Conservation (phyloP, 2,888 invertebrate species). For the Luffia ferchaultella region DNA sequence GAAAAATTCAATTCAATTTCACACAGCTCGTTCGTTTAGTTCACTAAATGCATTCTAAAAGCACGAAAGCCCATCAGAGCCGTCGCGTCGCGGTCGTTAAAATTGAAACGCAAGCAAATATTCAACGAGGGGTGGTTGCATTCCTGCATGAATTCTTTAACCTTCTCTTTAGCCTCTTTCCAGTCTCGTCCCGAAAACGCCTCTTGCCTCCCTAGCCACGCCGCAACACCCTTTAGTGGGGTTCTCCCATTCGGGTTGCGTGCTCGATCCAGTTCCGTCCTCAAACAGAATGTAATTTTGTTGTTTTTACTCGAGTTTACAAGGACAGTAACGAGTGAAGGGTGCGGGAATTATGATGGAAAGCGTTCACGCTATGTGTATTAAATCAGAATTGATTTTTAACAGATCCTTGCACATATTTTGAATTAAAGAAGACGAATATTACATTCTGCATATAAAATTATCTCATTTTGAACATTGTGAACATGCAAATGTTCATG, state of each 20-base stretch:
- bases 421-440: too few relatives aligned
- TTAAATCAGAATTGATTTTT: background rate
- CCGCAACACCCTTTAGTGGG: slow-evolving; percentile 10
- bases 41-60: too few relatives aligned
- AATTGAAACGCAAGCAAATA: slow-evolving; percentile 15
- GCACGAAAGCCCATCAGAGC: background rate
- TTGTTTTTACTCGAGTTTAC: slow-evolving; percentile 52
- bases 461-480: too few relatives aligned
- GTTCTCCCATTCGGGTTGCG: slow-evolving; percentile 22
- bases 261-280: slow-evolving; percentile 34
- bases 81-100: slow-evolving; percentile 5
- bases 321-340: slow-evolving; percentile 54
- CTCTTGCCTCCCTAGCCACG: slow-evolving; percentile 15
- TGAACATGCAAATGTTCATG: too few relatives aligned
- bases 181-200: slow-evolving; percentile 23
- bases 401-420: too few relatives aligned
- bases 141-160: slow-evolving; percentile 42
- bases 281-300: slow-evolving; percentile 57
- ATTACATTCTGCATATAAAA: too few relatives aligned
- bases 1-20: too few relatives aligned
- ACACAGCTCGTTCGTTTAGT: too few relatives aligned
- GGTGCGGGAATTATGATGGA: slow-evolving; percentile 8
- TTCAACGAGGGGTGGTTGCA: slow-evolving; percentile 34
- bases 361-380: background rate
- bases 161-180: slow-evolving; percentile 25